phyloP scores from a whole-genome alignment of 1,140 invertebrate genomes.

The Gryon sp. region DNA sequence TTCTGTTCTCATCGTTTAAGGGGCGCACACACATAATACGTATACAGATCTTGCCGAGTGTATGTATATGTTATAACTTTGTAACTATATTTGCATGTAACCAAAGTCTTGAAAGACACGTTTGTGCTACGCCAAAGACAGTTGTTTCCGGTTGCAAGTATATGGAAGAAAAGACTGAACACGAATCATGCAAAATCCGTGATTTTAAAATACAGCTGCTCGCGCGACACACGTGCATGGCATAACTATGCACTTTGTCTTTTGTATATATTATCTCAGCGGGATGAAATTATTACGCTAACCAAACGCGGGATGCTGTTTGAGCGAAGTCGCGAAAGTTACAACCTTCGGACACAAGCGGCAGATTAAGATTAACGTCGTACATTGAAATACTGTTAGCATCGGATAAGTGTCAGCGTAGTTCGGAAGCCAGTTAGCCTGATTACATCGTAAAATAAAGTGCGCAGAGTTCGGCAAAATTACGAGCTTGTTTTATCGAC shows the following conservation, averaged over 20 bases:
- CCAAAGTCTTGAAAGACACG: slow-evolving; percentile 60
- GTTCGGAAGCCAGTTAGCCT: slow-evolving; percentile 14
- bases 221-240: slow-evolving; percentile 68
- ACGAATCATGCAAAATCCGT: slow-evolving; percentile 63
- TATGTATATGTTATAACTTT: slow-evolving; percentile 48
- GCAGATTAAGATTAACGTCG: slow-evolving; percentile 30
- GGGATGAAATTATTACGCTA: slow-evolving; percentile 50
- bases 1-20: slow-evolving; percentile 48
- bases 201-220: slow-evolving; percentile 74
- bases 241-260: slow-evolving; percentile 63
- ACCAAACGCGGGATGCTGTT: too few species aligned
- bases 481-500: slow-evolving; percentile 9
- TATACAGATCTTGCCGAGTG: slow-evolving; percentile 29
- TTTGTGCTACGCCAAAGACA: slow-evolving; percentile 53
- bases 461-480: neutral
- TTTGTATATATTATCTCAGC: slow-evolving; percentile 51
- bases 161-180: slow-evolving; percentile 7
- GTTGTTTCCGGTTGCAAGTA: slow-evolving; percentile 60
- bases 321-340: slow-evolving; percentile 40
- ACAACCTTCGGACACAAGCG: slow-evolving; percentile 40
- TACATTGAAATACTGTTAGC: slow-evolving; percentile 35
- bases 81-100: slow-evolving; percentile 61
- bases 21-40: slow-evolving; percentile 32
- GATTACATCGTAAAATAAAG: slow-evolving; percentile 17
- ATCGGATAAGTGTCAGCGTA: slow-evolving; percentile 10